These are phyloP conservation scores for Strigamia transsilvanica DNA, from an alignment of 2,888 invertebrate species.

Conservation along the genomic window DNA sequence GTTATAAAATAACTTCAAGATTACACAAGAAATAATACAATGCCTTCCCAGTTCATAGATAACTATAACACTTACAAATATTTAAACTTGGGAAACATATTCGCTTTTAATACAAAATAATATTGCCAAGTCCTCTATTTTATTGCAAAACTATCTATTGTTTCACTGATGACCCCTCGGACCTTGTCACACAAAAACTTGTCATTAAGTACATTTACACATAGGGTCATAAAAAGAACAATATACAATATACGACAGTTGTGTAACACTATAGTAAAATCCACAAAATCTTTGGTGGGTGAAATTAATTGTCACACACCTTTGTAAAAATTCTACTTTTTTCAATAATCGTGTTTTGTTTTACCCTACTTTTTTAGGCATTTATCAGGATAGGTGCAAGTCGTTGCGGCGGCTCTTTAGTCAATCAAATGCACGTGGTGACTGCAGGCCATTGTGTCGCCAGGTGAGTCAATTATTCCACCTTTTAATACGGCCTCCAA, in stretches of 20 bases:
- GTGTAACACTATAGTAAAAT: not conserved
- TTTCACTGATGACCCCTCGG: constrained; percentile 5
- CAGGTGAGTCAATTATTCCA: constrained; percentile 64
- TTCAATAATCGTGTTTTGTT: not conserved
- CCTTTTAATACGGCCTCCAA: constrained; percentile 1
- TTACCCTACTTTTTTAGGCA: constrained; percentile 66
- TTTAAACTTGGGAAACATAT: too few species aligned
- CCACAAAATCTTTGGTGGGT: not conserved
- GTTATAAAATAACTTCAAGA: too few species aligned
- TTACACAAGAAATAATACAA: too few species aligned
- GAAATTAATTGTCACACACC: not conserved
- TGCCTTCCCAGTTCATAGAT: too few species aligned
- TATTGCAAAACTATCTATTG: constrained; percentile 4
- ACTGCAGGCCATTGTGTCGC: constrained; percentile 96
- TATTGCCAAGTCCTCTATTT: too few species aligned
- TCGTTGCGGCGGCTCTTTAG: constrained; percentile 90
- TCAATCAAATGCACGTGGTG: constrained; percentile 89
- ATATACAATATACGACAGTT: not conserved
- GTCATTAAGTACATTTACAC: too few species aligned
- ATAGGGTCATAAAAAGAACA: too few species aligned
- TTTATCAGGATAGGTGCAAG: constrained; percentile 93
- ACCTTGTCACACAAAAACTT: not conserved
- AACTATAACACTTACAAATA: too few species aligned
- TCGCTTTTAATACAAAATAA: too few species aligned
- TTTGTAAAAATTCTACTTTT: not conserved